Conservation (phyloP, 2,797 vertebrate genomes). For the Pangasius djambal region DNA sequence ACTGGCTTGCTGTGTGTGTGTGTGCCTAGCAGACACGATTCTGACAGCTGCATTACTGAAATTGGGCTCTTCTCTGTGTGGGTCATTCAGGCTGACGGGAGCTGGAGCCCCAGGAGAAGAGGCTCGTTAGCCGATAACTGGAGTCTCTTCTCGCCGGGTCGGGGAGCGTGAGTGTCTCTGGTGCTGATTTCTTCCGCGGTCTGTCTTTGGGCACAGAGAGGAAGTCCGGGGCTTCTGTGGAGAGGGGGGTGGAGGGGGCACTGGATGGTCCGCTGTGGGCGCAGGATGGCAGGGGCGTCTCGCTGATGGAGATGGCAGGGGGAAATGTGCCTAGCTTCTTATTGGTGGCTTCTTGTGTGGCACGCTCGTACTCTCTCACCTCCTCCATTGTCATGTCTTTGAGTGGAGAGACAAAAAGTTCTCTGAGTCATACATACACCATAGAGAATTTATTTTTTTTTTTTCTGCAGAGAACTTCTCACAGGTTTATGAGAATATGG, state of each 20-base stretch:
- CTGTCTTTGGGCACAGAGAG: conserved; percentile 92
- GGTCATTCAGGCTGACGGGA: conserved; percentile 74
- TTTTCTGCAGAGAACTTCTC: background rate
- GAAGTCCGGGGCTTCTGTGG: conserved; percentile 93
- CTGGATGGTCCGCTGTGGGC: conserved; percentile 91
- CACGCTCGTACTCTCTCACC: conserved; percentile 94
- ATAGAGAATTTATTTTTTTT: background rate
- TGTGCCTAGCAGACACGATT: conserved; percentile 20
- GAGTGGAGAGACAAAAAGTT: conserved; percentile 9
- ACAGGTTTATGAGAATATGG: background rate
- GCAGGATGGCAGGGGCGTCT: conserved; percentile 86
- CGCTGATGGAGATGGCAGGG: conserved; percentile 91
- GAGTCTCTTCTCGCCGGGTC: conserved; percentile 79
- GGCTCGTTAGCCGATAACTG: conserved; percentile 73
- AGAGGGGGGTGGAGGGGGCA: conserved; percentile 92
- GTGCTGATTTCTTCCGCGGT: conserved; percentile 95
- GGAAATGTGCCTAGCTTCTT: conserved; percentile 96
- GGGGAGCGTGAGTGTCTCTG: conserved; percentile 93
- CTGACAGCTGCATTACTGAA: conserved; percentile 22
- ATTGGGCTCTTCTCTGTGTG: background rate
- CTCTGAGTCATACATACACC: background rate
- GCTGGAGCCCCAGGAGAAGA: conserved; percentile 80
- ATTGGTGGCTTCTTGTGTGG: conserved; percentile 99
- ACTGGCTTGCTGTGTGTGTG: conserved; percentile 29
- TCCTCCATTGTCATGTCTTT: conserved; percentile 99